Conservation (phyloP, 1,140 invertebrate genomes). For the Drosophila aff. region DNA sequence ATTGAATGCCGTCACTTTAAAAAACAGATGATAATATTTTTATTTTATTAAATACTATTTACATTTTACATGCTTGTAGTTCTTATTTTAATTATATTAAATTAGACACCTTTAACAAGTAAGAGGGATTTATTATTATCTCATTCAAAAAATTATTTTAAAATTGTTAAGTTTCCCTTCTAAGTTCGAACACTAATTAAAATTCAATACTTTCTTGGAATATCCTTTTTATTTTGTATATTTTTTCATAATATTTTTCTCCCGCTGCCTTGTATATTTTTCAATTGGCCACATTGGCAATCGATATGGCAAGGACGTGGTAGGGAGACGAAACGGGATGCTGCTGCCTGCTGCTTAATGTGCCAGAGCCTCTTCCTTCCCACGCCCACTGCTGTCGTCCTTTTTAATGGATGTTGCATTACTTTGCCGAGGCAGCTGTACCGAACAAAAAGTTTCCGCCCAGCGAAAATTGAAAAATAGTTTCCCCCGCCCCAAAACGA, state of each 20-base stretch:
- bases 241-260: neutral
- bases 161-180: neutral
- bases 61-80: too few species aligned
- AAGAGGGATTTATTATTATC: neutral
- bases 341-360: constrained; percentile 43
- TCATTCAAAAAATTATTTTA: neutral
- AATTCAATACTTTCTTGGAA: neutral
- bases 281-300: constrained; percentile 73
- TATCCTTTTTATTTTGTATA: neutral
- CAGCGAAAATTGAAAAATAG: constrained; percentile 76
- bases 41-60: too few species aligned
- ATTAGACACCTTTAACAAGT: too few species aligned
- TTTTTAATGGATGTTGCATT: constrained; percentile 78
- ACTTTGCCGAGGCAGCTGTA: constrained; percentile 53
- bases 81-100: too few species aligned
- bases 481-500: constrained; percentile 38
- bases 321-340: constrained; percentile 2
- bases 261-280: constrained; percentile 40
- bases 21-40: too few species aligned
- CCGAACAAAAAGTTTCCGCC: constrained; percentile 52
- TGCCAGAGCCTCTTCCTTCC: constrained; percentile 12
- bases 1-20: constrained; percentile 7
- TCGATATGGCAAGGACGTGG: constrained; percentile 49
- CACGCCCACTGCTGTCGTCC: constrained; percentile 32
- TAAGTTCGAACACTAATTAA: neutral